Evolutionary conservation across 2,797 vertebrate genomes (phyloP).

Genomic region (Gymnothorax reevesii): DNA sequence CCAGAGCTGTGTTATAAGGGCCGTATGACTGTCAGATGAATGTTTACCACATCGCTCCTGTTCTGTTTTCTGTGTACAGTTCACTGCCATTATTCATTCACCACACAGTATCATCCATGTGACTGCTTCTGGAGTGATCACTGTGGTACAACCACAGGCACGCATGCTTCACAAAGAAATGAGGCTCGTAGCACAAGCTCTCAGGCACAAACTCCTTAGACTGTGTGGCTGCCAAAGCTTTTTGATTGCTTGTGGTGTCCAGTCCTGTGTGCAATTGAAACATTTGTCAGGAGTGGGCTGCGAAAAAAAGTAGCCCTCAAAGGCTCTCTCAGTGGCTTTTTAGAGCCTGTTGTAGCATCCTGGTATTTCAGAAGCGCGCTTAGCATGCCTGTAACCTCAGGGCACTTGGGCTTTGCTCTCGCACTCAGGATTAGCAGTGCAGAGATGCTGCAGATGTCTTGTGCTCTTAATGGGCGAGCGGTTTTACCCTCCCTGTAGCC

Average conservation of each 20-base stretch:
- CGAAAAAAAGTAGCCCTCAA: conserved; percentile 28
- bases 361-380: conserved; percentile 16
- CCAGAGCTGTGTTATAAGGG: too few species aligned
- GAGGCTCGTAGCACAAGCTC: conserved; percentile 49
- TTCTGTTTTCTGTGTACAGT: conserved; percentile 60
- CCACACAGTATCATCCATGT: conserved; percentile 54
- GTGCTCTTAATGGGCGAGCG: too few species aligned
- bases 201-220: conserved; percentile 50
- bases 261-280: conserved; percentile 31
- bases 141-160: conserved; percentile 49
- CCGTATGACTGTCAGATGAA: too few species aligned
- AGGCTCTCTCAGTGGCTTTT: neutral
- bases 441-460: neutral
- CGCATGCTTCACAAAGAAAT: conserved; percentile 57
- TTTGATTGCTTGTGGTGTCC: conserved; percentile 42
- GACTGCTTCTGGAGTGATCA: conserved; percentile 55
- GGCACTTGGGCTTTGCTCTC: conserved; percentile 13
- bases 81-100: conserved; percentile 68
- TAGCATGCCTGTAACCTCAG: neutral
- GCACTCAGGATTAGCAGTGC: conserved; percentile 4
- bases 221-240: conserved; percentile 39
- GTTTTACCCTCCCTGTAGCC: too few species aligned
- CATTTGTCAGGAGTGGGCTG: conserved; percentile 36
- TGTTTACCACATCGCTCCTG: conserved; percentile 49
- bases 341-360: neutral